Evolutionary conservation across 2,113 vertebrate genomes (phyloP).

Genomic region (Benthochromis sp.): DNA sequence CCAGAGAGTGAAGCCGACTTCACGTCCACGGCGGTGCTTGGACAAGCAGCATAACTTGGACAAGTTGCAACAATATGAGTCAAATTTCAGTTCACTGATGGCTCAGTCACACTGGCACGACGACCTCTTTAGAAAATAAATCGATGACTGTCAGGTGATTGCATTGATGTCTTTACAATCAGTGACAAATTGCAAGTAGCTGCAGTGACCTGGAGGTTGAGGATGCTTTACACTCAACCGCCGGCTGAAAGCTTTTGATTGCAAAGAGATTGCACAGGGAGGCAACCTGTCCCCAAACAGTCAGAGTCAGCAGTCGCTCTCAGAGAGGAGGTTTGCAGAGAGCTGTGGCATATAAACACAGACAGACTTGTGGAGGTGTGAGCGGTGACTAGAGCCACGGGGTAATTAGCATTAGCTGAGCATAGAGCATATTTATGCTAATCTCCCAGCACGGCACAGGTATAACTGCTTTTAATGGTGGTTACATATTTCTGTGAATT

Average conservation of each 20-base stretch:
- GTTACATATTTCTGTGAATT: neutral
- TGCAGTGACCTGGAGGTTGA: neutral
- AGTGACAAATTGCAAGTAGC: neutral
- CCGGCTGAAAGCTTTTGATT: neutral
- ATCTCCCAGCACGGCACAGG: neutral
- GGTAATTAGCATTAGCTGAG: neutral
- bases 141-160: neutral
- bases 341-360: accelerated
- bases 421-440: neutral
- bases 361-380: neutral
- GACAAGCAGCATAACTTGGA: neutral
- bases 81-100: neutral
- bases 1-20: neutral
- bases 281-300: neutral
- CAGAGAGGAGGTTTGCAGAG: neutral
- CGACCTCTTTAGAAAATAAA: neutral
- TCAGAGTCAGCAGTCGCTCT: neutral
- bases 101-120: neutral
- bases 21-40: neutral
- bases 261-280: neutral
- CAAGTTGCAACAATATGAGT: neutral
- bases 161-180: neutral
- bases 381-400: neutral
- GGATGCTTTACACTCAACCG: neutral
- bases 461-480: neutral